Percentiles rank a stretch among this genome's conserved stretches.
These are phyloP conservation scores for Drosophila vallismaia DNA, from an alignment of 2,888 invertebrate genomes.

Conservation along the genomic window DNA sequence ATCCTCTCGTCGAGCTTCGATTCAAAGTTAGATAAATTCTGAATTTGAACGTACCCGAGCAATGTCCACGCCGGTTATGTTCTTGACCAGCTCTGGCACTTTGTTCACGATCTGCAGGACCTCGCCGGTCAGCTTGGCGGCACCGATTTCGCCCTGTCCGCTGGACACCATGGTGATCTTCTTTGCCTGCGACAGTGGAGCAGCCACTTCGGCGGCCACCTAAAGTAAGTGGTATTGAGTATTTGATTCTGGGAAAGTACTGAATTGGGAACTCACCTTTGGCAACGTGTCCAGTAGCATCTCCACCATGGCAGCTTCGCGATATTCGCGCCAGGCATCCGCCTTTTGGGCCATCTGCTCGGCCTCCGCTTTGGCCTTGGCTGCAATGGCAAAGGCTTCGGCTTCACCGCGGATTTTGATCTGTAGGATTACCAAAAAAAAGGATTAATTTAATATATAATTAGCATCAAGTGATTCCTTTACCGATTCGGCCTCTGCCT, in stretches of 20 bases:
- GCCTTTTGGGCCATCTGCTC: constrained; percentile 99
- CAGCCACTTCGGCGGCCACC: constrained; percentile 98
- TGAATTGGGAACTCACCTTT: constrained; percentile 87
- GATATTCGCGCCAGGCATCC: constrained; percentile 98
- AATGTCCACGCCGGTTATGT: constrained; percentile 97
- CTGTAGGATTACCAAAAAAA: constrained; percentile 54
- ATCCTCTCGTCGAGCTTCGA: constrained; percentile 13
- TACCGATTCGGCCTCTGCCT: constrained; percentile 96
- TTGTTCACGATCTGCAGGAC: constrained; percentile 96
- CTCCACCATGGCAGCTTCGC: constrained; percentile 97
- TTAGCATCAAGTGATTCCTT: constrained; percentile 59
- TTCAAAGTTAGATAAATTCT: constrained; percentile 82
- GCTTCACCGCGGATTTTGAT: constrained; percentile 93
- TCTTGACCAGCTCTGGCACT: constrained; percentile 95
- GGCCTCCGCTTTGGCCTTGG: constrained; percentile 97
- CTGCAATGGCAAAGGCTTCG: constrained; percentile 96
- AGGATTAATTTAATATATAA: neutral
- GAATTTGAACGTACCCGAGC: constrained; percentile 88
- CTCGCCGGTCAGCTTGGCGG: constrained; percentile 96
- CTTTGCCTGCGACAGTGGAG: constrained; percentile 96
- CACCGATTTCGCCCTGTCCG: constrained; percentile 95
- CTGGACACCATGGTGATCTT: constrained; percentile 98
- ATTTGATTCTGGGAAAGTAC: neutral
- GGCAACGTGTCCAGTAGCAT: constrained; percentile 98
- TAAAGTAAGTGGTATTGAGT: constrained; percentile 80